Evolutionary conservation across 1,140 invertebrate genomes (phyloP), one percentile per base, ranked within the genome.

Genomic region (Orchesella cincta): DNA sequence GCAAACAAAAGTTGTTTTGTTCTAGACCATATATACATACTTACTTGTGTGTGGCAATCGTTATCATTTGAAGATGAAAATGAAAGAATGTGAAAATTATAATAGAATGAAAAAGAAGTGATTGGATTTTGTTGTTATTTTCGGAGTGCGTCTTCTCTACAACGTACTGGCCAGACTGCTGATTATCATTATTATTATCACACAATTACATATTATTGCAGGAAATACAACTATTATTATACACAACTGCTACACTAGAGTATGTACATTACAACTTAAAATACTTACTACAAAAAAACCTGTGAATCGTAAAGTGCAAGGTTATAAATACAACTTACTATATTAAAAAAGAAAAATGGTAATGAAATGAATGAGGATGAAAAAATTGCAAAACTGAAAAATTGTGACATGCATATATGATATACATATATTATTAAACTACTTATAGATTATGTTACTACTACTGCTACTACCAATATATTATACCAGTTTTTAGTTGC

Each of bases 141-240:
- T 62, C 33, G 62, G 62, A 67, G 62, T 67, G 23, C 62, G 62
- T 67, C 3, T 29, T 67, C n/a, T 67, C 31, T 46, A n/a, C 29
- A 67, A 67, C 62, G 62, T 67, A 67, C 62, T 67, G 62, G 62
- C 62, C 62, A 67, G 62, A 67, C 62, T 67, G 62, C 62, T 67
- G 62, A 67, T 67, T 67, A 67, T 67, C 62, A 67, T 67, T 67
- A 67, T 67, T 67, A 67, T 67, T 67, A 67, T 31, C 14, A 23
- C 62, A 31, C 20, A 12, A 46, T 67, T 67, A 67, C 54, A 31
- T 18, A 62, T 67, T 31, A 57, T 12, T 57, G 23, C 5, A n/a
- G 23, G 8, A 57, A n/a, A 26, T 57, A 57, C 14, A 57, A 57
- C 23, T 57, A 23, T 23, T 33, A 31, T 67, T 18, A 31, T 67